These are phyloP conservation scores for Hestina assimilis DNA, from an alignment of 1,140 invertebrate genomes.

Conservation along the genomic window DNA sequence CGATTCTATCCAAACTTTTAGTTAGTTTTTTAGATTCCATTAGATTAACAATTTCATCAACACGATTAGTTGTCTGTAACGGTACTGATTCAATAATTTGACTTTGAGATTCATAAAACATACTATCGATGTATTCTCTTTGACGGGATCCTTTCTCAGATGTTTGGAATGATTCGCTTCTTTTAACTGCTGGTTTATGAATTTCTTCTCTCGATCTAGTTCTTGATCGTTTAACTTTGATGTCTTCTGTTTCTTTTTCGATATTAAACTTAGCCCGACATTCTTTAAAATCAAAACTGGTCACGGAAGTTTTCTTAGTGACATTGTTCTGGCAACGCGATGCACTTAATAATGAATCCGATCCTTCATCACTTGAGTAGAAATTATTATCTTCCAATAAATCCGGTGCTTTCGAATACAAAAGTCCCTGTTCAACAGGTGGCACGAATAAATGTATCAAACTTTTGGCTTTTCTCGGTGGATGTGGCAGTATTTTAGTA, in stretches of 20 bases:
- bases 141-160: conserved; percentile 69
- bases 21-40: conserved; percentile 81
- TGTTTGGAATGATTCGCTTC: conserved; percentile 77
- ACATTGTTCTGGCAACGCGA: conserved; percentile 78
- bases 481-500: conserved; percentile 81
- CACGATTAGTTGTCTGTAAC: conserved; percentile 71
- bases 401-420: conserved; percentile 78
- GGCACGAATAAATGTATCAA: conserved; percentile 78
- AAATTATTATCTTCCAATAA: conserved; percentile 81
- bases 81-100: conserved; percentile 51
- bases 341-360: conserved; percentile 84
- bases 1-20: conserved; percentile 88
- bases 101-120: conserved; percentile 56
- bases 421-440: conserved; percentile 68
- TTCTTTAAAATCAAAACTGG: conserved; percentile 66
- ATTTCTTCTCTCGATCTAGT: conserved; percentile 62
- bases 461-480: conserved; percentile 80
- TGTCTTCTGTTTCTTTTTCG: conserved; percentile 74
- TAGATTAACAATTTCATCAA: conserved; percentile 77
- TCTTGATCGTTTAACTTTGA: conserved; percentile 51
- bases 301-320: conserved; percentile 49
- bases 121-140: conserved; percentile 73
- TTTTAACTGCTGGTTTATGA: conserved; percentile 62
- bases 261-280: conserved; percentile 78
- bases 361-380: conserved; percentile 82